phyloP scores from a whole-genome alignment of 2,113 vertebrate genomes.

The Todiramphus chloris region DNA sequence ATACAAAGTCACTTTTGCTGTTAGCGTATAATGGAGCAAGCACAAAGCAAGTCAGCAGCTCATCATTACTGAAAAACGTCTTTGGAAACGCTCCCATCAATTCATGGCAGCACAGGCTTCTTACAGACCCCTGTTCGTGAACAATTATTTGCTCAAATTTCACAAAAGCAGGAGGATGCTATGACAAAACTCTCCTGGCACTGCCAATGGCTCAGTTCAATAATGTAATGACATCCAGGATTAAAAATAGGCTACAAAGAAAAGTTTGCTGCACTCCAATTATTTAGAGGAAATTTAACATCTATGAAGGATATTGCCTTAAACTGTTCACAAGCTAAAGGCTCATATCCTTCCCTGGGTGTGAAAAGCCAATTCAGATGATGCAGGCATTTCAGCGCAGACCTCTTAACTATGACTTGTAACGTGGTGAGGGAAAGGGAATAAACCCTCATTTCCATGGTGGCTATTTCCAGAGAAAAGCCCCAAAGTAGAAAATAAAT shows the following conservation, averaged over 20 bases:
- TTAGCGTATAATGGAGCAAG: not conserved
- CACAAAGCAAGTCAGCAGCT: not conserved
- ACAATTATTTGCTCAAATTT: constrained; percentile 74
- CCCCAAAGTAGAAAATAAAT: not conserved
- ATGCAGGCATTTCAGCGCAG: not conserved
- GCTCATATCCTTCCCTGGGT: not conserved
- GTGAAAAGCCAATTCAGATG: not conserved
- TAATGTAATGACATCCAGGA: constrained; percentile 62
- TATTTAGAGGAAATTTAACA: not conserved
- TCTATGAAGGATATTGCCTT: not conserved
- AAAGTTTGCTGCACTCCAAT: constrained; percentile 14
- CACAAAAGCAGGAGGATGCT: constrained; percentile 61
- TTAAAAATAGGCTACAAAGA: constrained; percentile 58
- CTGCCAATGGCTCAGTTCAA: constrained; percentile 55
- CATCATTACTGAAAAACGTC: constrained; percentile 52
- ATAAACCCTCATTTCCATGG: not conserved
- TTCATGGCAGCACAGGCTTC: constrained; percentile 42
- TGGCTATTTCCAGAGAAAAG: not conserved
- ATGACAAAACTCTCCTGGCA: constrained; percentile 63
- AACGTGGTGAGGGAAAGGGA: not conserved
- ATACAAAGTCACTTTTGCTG: constrained; percentile 40
- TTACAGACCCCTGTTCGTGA: constrained; percentile 53
- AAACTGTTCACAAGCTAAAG: not conserved
- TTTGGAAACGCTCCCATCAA: constrained; percentile 54
- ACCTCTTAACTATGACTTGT: not conserved